A percentile compares a stretch with the other conserved stretches of the same genome.
Conservation (phyloP, 1,140 invertebrate species). For the Rhopalosiphum padi region DNA sequence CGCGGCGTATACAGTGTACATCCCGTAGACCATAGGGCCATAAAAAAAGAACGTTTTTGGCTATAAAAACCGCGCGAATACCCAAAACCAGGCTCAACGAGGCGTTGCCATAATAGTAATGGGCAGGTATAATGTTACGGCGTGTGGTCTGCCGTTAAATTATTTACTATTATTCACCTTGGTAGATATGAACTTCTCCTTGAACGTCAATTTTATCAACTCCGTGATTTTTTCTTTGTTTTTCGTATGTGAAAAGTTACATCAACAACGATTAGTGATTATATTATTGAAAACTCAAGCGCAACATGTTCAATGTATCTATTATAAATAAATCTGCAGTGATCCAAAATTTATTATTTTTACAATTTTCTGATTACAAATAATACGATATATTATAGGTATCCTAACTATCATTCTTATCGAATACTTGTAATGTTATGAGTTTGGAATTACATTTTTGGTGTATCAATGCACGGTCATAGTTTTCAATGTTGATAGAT, state of each 20-base stretch:
- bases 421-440: background rate
- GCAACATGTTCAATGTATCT: background rate
- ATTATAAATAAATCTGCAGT: background rate
- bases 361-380: background rate
- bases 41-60: background rate
- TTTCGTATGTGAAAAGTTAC: background rate
- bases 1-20: no score
- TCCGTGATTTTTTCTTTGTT: background rate
- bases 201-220: background rate
- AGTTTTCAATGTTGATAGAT: background rate
- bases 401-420: background rate
- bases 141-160: background rate
- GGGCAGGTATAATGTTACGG: background rate
- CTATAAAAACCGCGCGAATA: background rate
- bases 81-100: background rate
- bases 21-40: background rate
- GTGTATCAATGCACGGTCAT: background rate
- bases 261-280: background rate
- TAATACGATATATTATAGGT: background rate
- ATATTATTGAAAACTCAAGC: background rate
- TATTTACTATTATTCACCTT: background rate
- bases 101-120: background rate
- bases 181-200: background rate
- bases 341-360: background rate
- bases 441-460: background rate